phyloP scores from a whole-genome alignment of 2,888 invertebrate genomes.

The Rhodophaea formosa region DNA sequence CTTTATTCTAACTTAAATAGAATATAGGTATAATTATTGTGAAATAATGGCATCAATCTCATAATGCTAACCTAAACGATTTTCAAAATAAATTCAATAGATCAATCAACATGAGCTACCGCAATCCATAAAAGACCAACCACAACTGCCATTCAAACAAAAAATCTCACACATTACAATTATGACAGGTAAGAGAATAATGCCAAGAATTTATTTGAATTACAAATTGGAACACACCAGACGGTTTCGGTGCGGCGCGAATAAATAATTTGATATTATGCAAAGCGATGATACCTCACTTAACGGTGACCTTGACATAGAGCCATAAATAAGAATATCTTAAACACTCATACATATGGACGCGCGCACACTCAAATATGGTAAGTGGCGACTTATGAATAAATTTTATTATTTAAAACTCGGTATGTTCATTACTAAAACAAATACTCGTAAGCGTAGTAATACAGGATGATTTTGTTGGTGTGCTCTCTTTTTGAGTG shows the following conservation, averaged over 20 bases:
- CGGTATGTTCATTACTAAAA: slow-evolving; percentile 81
- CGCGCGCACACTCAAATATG: slow-evolving; percentile 77
- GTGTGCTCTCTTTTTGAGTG: background rate
- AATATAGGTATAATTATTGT: too few relatives aligned
- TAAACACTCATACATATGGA: slow-evolving; percentile 79
- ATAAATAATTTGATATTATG: slow-evolving; percentile 80
- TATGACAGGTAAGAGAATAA: slow-evolving; percentile 64
- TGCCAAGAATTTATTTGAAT: slow-evolving; percentile 75
- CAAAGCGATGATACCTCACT: slow-evolving; percentile 73
- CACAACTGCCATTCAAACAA: slow-evolving; percentile 43
- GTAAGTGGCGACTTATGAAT: slow-evolving; percentile 80
- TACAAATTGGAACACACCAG: slow-evolving; percentile 73
- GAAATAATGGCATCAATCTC: too few relatives aligned
- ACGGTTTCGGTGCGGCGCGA: slow-evolving; percentile 75
- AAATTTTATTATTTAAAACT: slow-evolving; percentile 81
- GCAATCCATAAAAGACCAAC: background rate
- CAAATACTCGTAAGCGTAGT: slow-evolving; percentile 79
- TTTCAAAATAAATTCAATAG: too few relatives aligned
- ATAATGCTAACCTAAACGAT: too few relatives aligned
- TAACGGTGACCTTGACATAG: slow-evolving; percentile 76
- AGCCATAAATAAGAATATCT: slow-evolving; percentile 80
- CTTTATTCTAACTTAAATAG: too few relatives aligned
- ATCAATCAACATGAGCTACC: background rate
- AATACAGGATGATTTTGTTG: slow-evolving; percentile 69
- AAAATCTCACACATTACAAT: slow-evolving; percentile 68